phyloP scores from a whole-genome alignment of 2,113 vertebrate species.

The Calidris pygmaea region DNA sequence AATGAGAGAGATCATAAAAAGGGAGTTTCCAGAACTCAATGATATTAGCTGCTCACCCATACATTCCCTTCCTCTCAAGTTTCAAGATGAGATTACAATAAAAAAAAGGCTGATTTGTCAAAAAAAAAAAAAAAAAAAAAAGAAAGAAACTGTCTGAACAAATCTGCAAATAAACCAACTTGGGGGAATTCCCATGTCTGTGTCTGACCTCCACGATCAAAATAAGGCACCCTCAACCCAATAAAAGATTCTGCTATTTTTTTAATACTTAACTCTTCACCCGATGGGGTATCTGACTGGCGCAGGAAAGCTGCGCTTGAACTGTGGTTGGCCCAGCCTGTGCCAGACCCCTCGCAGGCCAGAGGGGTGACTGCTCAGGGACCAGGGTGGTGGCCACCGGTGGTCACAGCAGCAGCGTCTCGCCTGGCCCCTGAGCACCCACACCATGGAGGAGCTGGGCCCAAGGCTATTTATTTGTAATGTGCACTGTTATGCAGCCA shows the following conservation, averaged over 20 bases:
- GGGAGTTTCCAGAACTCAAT: conserved; percentile 81
- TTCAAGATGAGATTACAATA: conserved; percentile 79
- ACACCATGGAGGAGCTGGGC: background rate
- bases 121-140: background rate
- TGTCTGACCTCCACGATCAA: conserved; percentile 25
- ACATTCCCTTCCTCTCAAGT: conserved; percentile 81
- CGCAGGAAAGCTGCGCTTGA: background rate
- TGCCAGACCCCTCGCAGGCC: background rate
- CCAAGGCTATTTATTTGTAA: background rate
- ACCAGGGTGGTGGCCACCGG: background rate
- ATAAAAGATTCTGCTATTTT: background rate
- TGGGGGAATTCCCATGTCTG: conserved; percentile 70
- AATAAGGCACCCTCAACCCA: background rate
- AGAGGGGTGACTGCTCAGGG: background rate
- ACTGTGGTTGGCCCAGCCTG: background rate
- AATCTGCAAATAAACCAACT: conserved; percentile 56
- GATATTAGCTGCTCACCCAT: conserved; percentile 75
- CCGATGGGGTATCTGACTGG: background rate
- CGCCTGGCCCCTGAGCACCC: accelerated
- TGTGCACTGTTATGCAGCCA: background rate
- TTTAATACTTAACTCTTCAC: background rate
- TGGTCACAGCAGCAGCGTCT: accelerated
- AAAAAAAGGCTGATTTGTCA: conserved; percentile 67
- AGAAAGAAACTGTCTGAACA: conserved; percentile 55
- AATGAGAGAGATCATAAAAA: conserved; percentile 70